A percentile compares a stretch with the other conserved stretches of the same genome.
Conservation (phyloP, 1,140 invertebrate species). For the Hirudo medicinalis region DNA sequence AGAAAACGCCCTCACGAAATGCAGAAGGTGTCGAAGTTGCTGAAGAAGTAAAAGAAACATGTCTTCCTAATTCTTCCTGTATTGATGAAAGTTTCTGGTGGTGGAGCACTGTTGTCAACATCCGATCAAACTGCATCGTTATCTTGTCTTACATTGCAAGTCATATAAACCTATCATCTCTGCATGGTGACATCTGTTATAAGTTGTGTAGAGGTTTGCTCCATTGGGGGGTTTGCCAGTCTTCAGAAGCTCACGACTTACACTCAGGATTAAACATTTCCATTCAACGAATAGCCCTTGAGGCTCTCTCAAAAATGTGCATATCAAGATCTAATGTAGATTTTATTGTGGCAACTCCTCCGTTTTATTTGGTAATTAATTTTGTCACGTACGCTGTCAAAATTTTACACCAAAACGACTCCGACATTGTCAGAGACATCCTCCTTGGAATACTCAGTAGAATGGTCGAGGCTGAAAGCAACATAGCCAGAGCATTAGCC, state of each 20-base stretch:
- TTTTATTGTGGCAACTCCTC: constrained; percentile 11
- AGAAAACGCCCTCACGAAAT: background rate
- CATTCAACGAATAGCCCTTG: constrained; percentile 7
- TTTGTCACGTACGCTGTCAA: background rate
- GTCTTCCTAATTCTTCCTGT: too few relatives aligned
- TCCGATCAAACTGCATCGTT: constrained; percentile 8
- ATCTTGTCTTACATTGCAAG: constrained; percentile 5
- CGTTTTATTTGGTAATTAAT: background rate
- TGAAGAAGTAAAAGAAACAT: background rate
- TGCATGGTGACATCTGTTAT: constrained; percentile 8
- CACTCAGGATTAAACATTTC: constrained; percentile 9
- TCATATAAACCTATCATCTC: constrained; percentile 9
- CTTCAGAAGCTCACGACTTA: constrained; percentile 10
- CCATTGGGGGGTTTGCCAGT: constrained; percentile 13
- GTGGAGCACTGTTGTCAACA: constrained; percentile 1
- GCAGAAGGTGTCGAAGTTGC: background rate
- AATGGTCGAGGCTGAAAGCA: background rate
- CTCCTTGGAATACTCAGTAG: constrained; percentile 8
- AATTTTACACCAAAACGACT: background rate
- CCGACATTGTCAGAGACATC: constrained; percentile 1
- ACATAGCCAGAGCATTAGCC: background rate
- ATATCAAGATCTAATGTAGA: constrained; percentile 1
- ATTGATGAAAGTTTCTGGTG: background rate
- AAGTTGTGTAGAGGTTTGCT: constrained; percentile 4
- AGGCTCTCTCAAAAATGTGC: constrained; percentile 14